Evolutionary conservation across 2,888 invertebrate genomes (phyloP), one percentile per base, ranked within the genome.

Genomic region (Cosmopolites sordidus): DNA sequence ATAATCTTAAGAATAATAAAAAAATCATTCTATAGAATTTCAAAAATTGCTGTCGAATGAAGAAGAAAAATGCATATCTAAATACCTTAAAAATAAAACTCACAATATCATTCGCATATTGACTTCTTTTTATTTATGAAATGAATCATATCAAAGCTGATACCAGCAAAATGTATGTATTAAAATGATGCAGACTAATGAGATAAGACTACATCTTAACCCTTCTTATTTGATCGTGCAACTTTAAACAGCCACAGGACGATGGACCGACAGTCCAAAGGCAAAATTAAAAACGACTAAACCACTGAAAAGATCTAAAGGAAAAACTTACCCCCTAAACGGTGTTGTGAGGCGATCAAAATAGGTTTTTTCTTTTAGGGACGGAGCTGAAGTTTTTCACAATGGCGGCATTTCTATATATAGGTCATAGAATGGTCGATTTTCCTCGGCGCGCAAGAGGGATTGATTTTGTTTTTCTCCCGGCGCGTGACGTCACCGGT

Each of bases 331-430:
- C 52, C 56, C 50, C 50, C 47, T 29, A 37, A 18, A 40, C 41
- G 3, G n/a, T 22, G 30, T 22, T 17, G 18, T 37, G n/a, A 41
- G 50, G 16, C 47, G 30, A 43, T 30, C 40, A 41, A 57, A 57
- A 47, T 22, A 39, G 15, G 47, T 12, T 53, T 53, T 53, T 50
- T 50, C 45, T 29, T 50, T 56, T 44, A 14, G 53, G 70, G 70
- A 71, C 71, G 70, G 71, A 70, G 69, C 68, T 67, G 63, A 64
- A 64, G 65, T 64, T 68, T 69, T 64, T 66, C 69, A 70, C 66
- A 68, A 71, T 72, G 72, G 71, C 71, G 70, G 69, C 70, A 69
- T 66, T 62, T 63, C 67, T 68, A 70, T 69, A 71, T 71, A 66
- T 72, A 68, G 71, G 71, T 71, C 72, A 71, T 64, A 66, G 64